A percentile compares a stretch with the other conserved stretches of the same genome.
Conservation (phyloP, 2,888 invertebrate species). For the Drosophila leonis region DNA sequence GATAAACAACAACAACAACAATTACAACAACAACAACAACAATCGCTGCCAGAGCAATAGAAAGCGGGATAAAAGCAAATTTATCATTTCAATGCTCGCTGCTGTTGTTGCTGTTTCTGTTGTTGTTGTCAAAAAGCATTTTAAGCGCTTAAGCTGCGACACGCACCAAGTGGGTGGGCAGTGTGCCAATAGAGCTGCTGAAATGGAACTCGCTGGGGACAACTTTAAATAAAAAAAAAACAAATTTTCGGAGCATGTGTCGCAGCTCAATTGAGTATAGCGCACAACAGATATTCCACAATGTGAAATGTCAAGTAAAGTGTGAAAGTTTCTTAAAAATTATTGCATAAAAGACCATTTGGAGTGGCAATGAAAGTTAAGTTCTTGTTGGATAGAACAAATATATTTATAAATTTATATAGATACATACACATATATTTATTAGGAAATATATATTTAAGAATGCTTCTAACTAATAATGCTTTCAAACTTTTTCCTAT, state of each 20-base stretch:
- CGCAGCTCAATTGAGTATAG: conserved; percentile 23
- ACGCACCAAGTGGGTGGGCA: conserved; percentile 48
- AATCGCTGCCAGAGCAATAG: conserved; percentile 24
- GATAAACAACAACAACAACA: conserved; percentile 25
- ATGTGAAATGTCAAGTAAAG: conserved; percentile 1
- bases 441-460: not conserved
- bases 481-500: not conserved
- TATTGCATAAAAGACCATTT: not conserved
- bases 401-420: not conserved
- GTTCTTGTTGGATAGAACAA: not conserved
- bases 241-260: conserved; percentile 24
- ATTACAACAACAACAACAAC: conserved; percentile 8
- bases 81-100: conserved; percentile 63
- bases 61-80: conserved; percentile 60
- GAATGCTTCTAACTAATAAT: too few relatives aligned
- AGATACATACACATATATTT: not conserved
- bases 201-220: conserved; percentile 18
- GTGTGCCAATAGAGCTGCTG: not conserved
- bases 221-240: conserved; percentile 20
- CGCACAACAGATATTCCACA: conserved; percentile 8
- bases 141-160: conserved; percentile 78
- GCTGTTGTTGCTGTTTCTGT: conserved; percentile 27
- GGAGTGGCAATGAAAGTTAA: not conserved
- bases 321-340: not conserved
- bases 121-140: conserved; percentile 74